Conservation (phyloP, 2,888 invertebrate genomes). For the Fragum fragum region DNA sequence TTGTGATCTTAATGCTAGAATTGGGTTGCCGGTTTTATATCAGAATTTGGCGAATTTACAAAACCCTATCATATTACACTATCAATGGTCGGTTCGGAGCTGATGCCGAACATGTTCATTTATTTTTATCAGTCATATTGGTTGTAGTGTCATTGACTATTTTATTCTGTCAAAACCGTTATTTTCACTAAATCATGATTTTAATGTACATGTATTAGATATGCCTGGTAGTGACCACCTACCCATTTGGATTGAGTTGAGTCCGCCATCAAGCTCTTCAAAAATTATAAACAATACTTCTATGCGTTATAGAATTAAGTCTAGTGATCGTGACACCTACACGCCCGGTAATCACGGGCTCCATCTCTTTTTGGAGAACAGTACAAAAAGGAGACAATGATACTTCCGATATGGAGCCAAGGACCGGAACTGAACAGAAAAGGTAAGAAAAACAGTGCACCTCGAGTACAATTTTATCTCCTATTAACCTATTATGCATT, state of each 20-base stretch:
- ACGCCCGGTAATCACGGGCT: no score
- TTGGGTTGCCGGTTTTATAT: background rate
- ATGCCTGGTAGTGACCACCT: background rate
- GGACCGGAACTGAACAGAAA: no score
- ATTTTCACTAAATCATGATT: background rate
- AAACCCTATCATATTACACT: background rate
- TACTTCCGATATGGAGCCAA: no score
- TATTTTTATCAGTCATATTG: background rate
- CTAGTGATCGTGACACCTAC: no score
- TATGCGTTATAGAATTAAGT: no score
- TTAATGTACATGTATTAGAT: background rate
- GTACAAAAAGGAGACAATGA: no score
- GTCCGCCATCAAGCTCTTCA: background rate
- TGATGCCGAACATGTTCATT: background rate
- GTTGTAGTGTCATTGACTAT: slow-evolving; percentile 21
- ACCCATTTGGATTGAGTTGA: slow-evolving; percentile 1
- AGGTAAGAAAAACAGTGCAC: no score
- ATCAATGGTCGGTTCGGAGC: background rate
- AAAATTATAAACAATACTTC: no score
- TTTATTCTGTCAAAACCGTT: background rate
- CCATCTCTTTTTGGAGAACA: no score
- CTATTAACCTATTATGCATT: no score
- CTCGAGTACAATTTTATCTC: no score
- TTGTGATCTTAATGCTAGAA: slow-evolving; percentile 9
- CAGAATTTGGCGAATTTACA: background rate